Evolutionary conservation across 2,797 vertebrate species (phyloP), one percentile per base, ranked within the genome.

Genomic region (Crenuchus spilurus): DNA sequence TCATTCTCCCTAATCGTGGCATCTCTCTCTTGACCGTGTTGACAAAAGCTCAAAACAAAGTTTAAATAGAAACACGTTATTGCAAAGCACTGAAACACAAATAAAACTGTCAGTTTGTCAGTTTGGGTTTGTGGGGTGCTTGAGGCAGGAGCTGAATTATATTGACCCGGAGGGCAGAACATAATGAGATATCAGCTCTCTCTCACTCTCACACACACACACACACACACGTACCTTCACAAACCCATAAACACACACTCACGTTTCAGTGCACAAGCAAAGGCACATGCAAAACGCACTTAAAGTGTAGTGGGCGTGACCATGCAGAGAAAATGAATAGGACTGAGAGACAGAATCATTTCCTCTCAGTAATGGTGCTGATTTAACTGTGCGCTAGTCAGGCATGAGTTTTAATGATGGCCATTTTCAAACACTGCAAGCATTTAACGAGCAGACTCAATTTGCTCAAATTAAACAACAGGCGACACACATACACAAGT

Each of bases 341-440:
- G 11, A n/a, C 44, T 51, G 54, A 51, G 42, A 41, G 24, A 52
- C 70, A 64, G 26, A 80, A 46, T 9, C 33, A 74, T 77, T 79
- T 72, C 52, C 26, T 77, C 57, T 39, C 75, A 74, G 78, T 81
- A 80, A 84, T 65, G 75, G 68, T 83, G 75, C 76, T 62, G 72
- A 87, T 82, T 82, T 84, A 75, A 64, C 73, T 72, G 74, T 49
- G 58, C 75, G 60, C 46, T 68, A 67, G 70, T 76, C 75, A 79
- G 52, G 65, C 72, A 41, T 75, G 58, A 70, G 69, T 70, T 82
- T 55, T 81, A 70, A 85, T 77, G 71, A 85, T 81, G 73, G 67
- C 74, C 74, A 70, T 77, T 75, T 73, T 46, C 66, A 75, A 60
- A 63, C 66, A 62, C 64, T 64, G 57, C 9, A 65, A 68, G 49